Evolutionary conservation across 1,140 invertebrate species (phyloP).

Genomic region (Macrobrachium rosenbergii): DNA sequence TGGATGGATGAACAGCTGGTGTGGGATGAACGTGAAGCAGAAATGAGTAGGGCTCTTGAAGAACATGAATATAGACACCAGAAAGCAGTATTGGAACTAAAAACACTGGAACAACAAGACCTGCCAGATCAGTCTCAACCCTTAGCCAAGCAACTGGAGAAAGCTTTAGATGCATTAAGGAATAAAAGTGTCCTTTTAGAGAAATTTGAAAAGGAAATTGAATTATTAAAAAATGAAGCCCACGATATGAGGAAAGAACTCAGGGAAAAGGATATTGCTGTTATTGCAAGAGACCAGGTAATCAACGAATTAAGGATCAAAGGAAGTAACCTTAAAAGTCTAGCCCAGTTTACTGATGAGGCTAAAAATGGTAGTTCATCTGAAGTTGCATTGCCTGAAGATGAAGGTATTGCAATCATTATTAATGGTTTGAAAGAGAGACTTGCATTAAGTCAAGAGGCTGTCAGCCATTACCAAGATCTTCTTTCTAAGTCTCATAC

Average conservation of each 20-base stretch:
- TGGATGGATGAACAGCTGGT: conserved; percentile 50
- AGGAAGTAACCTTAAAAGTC: conserved; percentile 24
- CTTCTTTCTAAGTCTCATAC: conserved; percentile 52
- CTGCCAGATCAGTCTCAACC: conserved; percentile 18
- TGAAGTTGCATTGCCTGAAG: conserved; percentile 17
- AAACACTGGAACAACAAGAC: conserved; percentile 18
- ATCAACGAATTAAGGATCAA: conserved; percentile 44
- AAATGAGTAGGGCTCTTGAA: conserved; percentile 32
- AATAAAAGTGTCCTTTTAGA: conserved; percentile 24
- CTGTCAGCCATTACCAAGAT: conserved; percentile 50
- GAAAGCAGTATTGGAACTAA: conserved; percentile 25
- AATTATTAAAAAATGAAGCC: conserved; percentile 31
- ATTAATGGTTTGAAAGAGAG: conserved; percentile 49
- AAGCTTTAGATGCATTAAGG: conserved; percentile 28
- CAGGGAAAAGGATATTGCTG: conserved; percentile 45
- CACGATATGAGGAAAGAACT: background rate
- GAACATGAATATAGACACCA: conserved; percentile 35
- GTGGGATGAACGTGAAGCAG: conserved; percentile 44
- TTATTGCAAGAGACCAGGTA: conserved; percentile 50
- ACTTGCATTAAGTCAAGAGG: conserved; percentile 43
- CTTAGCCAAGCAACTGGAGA: conserved; percentile 30
- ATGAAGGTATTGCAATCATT: conserved; percentile 41
- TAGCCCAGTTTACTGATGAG: background rate
- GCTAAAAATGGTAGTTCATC: background rate
- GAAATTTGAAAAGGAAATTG: conserved; percentile 24